A percentile compares a stretch with the other conserved stretches of the same genome.
Evolutionary conservation across 1,140 invertebrate species (phyloP).

Genomic region (Caenorhabditis inopinata): DNA sequence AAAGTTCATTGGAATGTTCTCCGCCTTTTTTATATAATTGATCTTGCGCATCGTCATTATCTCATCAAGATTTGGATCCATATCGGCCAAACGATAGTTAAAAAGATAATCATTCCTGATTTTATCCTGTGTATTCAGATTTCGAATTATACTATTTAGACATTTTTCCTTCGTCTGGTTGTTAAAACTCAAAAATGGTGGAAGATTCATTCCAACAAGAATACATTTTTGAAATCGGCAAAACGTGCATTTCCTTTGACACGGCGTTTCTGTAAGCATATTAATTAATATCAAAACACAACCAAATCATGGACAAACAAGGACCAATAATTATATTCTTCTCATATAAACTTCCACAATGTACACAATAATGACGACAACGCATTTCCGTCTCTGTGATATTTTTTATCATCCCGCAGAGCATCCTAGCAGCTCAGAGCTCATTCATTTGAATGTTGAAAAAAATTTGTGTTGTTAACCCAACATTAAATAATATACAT

Average conservation of each 20-base stretch:
- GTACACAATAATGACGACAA: no score
- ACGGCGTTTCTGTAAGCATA: background rate
- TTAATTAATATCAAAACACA: no score
- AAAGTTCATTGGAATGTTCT: background rate
- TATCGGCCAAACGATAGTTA: background rate
- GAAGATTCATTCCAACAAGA: background rate
- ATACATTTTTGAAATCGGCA: slow-evolving; percentile 9
- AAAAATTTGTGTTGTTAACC: no score
- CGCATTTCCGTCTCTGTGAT: no score
- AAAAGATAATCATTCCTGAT: background rate
- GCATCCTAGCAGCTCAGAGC: no score
- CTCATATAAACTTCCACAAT: no score
- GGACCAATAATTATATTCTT: no score
- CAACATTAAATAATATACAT: no score
- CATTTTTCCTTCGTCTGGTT: background rate
- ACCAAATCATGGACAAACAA: no score
- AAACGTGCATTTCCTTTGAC: background rate
- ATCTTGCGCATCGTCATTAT: background rate
- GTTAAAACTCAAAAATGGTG: background rate
- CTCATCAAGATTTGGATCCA: background rate
- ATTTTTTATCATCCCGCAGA: no score
- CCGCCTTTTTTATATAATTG: background rate
- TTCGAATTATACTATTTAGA: background rate
- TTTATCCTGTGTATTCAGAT: no score
- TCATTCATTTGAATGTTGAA: no score